Base-by-base conservation (phyloP, 1,140 invertebrate genomes). In the Pinna nobilis region DNA sequence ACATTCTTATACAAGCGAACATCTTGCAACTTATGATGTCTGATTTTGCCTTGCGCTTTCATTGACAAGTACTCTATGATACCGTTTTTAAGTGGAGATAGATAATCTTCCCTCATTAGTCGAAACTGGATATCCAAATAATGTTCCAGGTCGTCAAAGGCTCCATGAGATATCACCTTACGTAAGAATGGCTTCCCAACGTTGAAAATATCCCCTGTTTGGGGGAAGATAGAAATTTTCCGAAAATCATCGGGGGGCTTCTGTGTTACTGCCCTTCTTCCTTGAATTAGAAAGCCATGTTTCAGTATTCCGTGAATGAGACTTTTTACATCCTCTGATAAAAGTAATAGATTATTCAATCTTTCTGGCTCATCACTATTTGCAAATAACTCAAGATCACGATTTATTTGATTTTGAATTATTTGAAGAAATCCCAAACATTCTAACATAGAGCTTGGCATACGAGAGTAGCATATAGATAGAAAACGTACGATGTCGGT, bases 51-150 rank as follows among this genome's bases (percentile, higher is more conserved):
- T 20, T 51, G 23, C 1, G 23, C 13, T 25, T 33, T 60, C 15
- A 51, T 23, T 32, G 28, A 18, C 2, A 65, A 37, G 50, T 72
- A 78, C 23, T 77, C 65, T 6, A 18, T 50, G 28, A 90, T 80
- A 53, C 88, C 89, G 25, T 82, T 74, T 77, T 88, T 64, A 23
- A 90, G 60, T n/a, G 88, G 86, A 5, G 64, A 51, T 37, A 88
- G 64, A 61, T 87, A 90, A 78, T 96, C 95, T 89, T 96, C 94
- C 13, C 93, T 86, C 35, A 96, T 84, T 4, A 95, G 87, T 11
- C 93, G 86, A 82, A 94, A 94, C 77, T 96, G 94, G 0, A 93
- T 90, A 82, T 95, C 93, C 6, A 96, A 86, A 83, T 96, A 96
- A 78, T 94, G 91, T 25, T 93, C 89, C 0, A 92, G 88, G 83